A percentile compares a stretch with the other conserved stretches of the same genome.
Conservation (phyloP, 2,888 invertebrate genomes). For the Scaptodrosophila latifasciaeformis region DNA sequence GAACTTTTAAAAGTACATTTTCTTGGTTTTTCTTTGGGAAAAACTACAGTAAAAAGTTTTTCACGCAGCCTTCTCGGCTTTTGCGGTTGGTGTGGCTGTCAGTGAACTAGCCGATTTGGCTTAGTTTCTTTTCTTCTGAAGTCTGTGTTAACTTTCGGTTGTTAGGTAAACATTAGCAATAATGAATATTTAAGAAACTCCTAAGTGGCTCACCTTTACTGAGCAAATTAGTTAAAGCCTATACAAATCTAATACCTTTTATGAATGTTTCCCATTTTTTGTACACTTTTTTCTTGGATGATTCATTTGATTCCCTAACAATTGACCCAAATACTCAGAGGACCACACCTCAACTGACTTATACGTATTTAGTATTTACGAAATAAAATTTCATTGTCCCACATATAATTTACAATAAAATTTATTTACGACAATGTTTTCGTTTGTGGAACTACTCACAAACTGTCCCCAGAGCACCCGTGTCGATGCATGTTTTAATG, state of each 20-base stretch:
- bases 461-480: constrained; percentile 26
- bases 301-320: no score
- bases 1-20: constrained; percentile 50
- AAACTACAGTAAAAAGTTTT: no score
- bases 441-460: constrained; percentile 39
- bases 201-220: constrained; percentile 21
- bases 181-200: constrained; percentile 50
- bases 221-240: not conserved
- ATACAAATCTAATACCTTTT: no score
- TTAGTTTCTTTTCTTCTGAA: constrained; percentile 15
- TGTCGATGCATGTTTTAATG: constrained; percentile 61
- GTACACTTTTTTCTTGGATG: no score
- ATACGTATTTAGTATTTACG: no score
- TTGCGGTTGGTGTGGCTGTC: constrained; percentile 18
- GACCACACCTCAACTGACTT: constrained; percentile 21
- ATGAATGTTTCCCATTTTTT: no score
- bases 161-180: constrained; percentile 33
- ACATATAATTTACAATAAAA: constrained; percentile 62
- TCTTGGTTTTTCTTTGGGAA: constrained; percentile 30
- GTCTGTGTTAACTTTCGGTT: constrained; percentile 9
- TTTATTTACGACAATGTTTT: constrained; percentile 64
- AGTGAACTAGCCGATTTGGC: constrained; percentile 34
- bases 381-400: constrained; percentile 35
- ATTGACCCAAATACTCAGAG: constrained; percentile 31
- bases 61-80: constrained; percentile 27